A percentile compares a stretch with the other conserved stretches of the same genome.
These are phyloP conservation scores for Carposina sasakii DNA, from an alignment of 1,140 invertebrate species.

Conservation along the genomic window DNA sequence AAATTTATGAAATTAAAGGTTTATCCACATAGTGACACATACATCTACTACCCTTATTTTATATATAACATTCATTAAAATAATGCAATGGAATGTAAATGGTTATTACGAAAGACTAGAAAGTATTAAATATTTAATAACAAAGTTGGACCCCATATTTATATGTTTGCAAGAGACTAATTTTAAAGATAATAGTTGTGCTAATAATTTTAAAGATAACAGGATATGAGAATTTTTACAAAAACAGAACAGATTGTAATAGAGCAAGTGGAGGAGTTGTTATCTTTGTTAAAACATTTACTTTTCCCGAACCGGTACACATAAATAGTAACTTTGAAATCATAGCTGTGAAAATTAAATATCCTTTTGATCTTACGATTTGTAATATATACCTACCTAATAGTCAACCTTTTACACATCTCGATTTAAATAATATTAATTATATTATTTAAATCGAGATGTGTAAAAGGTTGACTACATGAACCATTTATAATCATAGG, in stretches of 20 bases:
- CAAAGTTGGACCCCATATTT: conserved; percentile 13
- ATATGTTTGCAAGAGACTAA: conserved; percentile 41
- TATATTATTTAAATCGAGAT: too few species aligned
- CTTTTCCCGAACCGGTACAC: conserved; percentile 21
- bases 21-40: conserved; percentile 7
- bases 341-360: conserved; percentile 25
- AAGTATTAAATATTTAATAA: conserved; percentile 24
- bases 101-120: conserved; percentile 20
- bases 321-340: conserved; percentile 33
- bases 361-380: conserved; percentile 21
- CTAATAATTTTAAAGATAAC: conserved; percentile 14
- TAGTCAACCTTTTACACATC: conserved; percentile 20
- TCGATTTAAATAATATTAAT: conserved; percentile 29
- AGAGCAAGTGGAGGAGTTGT: conserved; percentile 34
- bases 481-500: conserved; percentile 34
- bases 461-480: too few species aligned
- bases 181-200: conserved; percentile 21
- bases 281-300: conserved; percentile 26
- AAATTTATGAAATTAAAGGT: conserved; percentile 24
- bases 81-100: conserved; percentile 28
- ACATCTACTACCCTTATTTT: conserved; percentile 1
- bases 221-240: conserved; percentile 20
- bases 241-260: conserved; percentile 21
- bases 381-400: conserved; percentile 39
- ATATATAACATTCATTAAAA: conserved; percentile 16